A percentile compares a stretch with the other conserved stretches of the same genome.
phyloP scores from a whole-genome alignment of 2,113 vertebrate species.

The Xiphias gladius region DNA sequence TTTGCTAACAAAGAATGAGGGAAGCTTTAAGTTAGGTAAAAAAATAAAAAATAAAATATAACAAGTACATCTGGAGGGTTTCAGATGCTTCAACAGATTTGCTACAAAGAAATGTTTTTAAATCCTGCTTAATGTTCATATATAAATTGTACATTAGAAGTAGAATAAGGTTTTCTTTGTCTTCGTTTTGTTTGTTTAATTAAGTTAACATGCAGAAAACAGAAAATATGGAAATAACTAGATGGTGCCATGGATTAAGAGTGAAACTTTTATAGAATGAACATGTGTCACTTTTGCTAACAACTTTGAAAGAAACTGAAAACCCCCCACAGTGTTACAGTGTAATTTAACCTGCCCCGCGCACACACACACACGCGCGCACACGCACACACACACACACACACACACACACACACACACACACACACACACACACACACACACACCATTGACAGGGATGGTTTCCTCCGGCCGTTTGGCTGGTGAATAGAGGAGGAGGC shows the following conservation, averaged over 20 bases:
- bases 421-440: conserved; percentile 25
- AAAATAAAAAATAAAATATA: background rate
- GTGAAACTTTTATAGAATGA: background rate
- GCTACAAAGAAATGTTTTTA: no score
- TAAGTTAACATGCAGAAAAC: no score
- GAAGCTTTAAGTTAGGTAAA: background rate
- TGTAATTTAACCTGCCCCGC: background rate
- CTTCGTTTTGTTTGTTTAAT: no score
- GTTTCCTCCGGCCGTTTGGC: conserved; percentile 66
- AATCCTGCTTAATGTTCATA: background rate
- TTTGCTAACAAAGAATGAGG: background rate
- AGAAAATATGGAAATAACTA: background rate
- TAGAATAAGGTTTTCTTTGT: background rate
- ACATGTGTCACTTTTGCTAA: background rate
- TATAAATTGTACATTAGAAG: background rate
- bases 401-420: conserved; percentile 22
- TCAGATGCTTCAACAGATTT: background rate
- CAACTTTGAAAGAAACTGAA: conserved; percentile 21
- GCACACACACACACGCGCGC: conserved; percentile 13
- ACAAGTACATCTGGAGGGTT: background rate
- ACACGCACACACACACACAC: background rate
- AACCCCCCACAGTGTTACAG: conserved; percentile 8
- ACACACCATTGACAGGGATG: conserved; percentile 10
- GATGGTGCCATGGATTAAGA: background rate
- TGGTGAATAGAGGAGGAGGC: conserved; percentile 72